Percentiles rank a stretch among this genome's conserved stretches.
Conservation (phyloP, 2,888 invertebrate species). For the Agonopterix arenella region DNA sequence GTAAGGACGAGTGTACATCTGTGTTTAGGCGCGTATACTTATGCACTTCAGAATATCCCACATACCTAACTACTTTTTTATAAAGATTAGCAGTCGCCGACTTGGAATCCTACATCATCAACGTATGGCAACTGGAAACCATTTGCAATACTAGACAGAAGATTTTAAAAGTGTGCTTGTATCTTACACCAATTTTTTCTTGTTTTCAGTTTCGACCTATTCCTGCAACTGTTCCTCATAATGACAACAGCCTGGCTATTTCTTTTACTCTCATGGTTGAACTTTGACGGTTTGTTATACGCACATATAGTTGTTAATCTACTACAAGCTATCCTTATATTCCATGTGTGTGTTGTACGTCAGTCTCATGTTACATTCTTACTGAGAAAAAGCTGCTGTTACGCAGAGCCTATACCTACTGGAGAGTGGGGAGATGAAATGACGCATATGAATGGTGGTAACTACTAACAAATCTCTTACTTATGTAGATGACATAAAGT, state of each 20-base stretch:
- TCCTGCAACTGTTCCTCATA: conserved; percentile 83
- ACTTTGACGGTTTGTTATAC: conserved; percentile 84
- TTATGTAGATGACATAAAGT: too few species aligned
- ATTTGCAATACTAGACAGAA: not conserved
- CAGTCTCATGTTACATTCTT: conserved; percentile 89
- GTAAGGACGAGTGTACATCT: too few species aligned
- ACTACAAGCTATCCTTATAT: conserved; percentile 83
- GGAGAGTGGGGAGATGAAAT: conserved; percentile 94
- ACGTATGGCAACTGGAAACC: too few species aligned
- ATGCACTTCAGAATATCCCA: too few species aligned
- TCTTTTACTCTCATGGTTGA: conserved; percentile 84
- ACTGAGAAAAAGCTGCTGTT: conserved; percentile 87
- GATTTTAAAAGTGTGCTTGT: conserved; percentile 2
- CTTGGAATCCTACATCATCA: too few species aligned
- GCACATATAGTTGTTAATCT: conserved; percentile 86
- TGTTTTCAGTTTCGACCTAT: conserved; percentile 85
- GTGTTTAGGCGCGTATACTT: too few species aligned
- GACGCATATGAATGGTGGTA: conserved; percentile 88
- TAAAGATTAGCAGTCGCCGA: too few species aligned
- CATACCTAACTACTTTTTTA: too few species aligned
- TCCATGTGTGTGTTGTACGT: conserved; percentile 86
- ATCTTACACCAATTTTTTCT: conserved; percentile 14
- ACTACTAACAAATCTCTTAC: conserved; percentile 29
- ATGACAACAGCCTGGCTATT: conserved; percentile 88
- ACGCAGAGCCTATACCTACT: conserved; percentile 82